phyloP scores from a whole-genome alignment of 2,888 invertebrate species.

The Tridacna gigas region DNA sequence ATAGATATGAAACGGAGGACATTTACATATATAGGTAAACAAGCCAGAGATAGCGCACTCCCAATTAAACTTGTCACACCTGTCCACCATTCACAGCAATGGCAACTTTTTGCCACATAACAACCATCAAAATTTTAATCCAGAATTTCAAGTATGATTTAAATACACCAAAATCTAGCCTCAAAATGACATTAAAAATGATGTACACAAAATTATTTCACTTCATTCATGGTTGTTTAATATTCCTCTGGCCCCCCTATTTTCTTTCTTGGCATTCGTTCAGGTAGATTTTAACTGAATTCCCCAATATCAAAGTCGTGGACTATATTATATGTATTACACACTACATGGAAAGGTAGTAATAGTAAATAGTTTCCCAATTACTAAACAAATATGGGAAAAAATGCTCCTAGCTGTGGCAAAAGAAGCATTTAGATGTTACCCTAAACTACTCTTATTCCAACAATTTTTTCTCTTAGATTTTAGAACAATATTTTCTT shows the following conservation, averaged over 20 bases:
- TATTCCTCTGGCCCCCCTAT: background rate
- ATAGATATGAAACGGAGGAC: background rate
- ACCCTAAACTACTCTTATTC: no score
- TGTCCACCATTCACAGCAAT: background rate
- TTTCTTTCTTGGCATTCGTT: constrained; percentile 18
- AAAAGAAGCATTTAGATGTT: no score
- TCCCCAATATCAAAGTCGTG: constrained; percentile 20
- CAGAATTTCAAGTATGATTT: background rate
- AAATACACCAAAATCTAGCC: constrained; percentile 5
- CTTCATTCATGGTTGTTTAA: constrained; percentile 11
- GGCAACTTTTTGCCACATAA: background rate
- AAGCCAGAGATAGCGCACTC: constrained; percentile 6
- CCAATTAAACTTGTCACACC: constrained; percentile 8
- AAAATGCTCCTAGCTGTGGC: no score
- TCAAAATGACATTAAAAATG: constrained; percentile 1
- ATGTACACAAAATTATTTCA: constrained; percentile 9
- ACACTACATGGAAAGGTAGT: constrained; percentile 8
- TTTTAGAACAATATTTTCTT: no score
- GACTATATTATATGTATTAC: constrained; percentile 5
- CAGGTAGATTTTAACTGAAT: constrained; percentile 25
- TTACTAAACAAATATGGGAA: background rate
- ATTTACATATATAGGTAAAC: constrained; percentile 27
- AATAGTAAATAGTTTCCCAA: constrained; percentile 19
- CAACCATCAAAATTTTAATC: background rate
- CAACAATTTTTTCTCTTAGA: no score